Percentiles rank a stretch among this genome's conserved stretches.
phyloP scores from a whole-genome alignment of 2,113 vertebrate genomes.

The Sphyrna mokarran region DNA sequence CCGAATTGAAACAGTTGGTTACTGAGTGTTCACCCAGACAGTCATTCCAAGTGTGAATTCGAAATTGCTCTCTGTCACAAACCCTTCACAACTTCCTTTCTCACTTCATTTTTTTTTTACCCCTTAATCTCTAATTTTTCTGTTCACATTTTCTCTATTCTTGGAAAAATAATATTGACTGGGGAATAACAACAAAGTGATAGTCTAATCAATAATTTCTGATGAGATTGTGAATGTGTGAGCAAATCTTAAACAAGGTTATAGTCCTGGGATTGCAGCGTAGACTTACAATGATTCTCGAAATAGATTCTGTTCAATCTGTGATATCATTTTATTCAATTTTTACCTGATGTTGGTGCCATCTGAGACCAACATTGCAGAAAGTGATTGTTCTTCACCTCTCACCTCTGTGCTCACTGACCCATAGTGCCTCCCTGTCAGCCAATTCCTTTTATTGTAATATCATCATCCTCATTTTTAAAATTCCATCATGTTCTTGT shows the following conservation, averaged over 20 bases:
- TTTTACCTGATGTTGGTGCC: neutral
- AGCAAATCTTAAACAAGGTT: neutral
- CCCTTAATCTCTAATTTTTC: neutral
- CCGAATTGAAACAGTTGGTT: neutral
- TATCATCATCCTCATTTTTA: too few species aligned
- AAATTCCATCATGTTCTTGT: too few species aligned
- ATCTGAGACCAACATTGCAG: neutral
- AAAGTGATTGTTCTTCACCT: neutral
- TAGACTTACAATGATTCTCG: neutral
- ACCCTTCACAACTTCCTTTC: neutral
- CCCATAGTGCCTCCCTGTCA: too few species aligned
- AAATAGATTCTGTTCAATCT: neutral
- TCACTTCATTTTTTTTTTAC: neutral
- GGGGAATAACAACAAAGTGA: neutral
- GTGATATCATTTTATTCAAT: neutral
- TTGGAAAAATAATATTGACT: neutral
- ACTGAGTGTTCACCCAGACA: neutral
- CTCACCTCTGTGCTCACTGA: too few species aligned
- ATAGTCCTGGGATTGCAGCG: neutral
- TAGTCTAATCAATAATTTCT: neutral
- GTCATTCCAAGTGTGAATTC: neutral
- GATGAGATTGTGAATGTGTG: neutral
- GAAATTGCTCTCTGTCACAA: neutral
- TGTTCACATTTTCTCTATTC: neutral
- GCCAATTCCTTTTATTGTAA: too few species aligned